These are phyloP conservation scores for Drosophila yakuba DNA, from an alignment of 1,140 invertebrate genomes.

Conservation along the genomic window DNA sequence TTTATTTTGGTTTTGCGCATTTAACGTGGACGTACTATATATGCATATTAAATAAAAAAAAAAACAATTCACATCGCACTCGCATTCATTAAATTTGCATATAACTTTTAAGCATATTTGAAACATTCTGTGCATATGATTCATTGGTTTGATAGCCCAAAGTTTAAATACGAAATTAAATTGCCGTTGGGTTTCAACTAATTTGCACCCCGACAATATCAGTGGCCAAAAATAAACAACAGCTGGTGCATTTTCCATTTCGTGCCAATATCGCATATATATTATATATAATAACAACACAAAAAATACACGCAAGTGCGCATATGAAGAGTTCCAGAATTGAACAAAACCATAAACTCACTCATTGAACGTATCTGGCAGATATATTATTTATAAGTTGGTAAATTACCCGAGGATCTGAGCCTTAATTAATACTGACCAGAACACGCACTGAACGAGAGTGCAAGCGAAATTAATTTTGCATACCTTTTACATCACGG, in stretches of 20 bases:
- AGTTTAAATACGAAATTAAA: constrained; percentile 51
- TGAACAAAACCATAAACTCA: background rate
- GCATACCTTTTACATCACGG: background rate
- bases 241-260: constrained; percentile 21
- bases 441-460: background rate
- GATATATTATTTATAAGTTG: too few relatives aligned
- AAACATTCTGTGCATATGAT: constrained; percentile 38
- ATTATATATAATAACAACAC: background rate
- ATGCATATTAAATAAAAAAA: constrained; percentile 12
- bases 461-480: background rate
- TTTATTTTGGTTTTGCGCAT: constrained; percentile 44
- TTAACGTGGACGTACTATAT: constrained; percentile 7
- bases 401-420: background rate
- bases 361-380: constrained; percentile 4
- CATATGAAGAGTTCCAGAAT: background rate
- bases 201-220: constrained; percentile 33
- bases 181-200: constrained; percentile 39
- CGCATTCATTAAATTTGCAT: constrained; percentile 48
- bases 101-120: constrained; percentile 48
- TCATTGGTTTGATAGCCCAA: constrained; percentile 31
- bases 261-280: background rate
- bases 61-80: constrained; percentile 18
- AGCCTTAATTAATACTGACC: background rate
- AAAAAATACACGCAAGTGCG: background rate
- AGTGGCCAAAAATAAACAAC: constrained; percentile 32